Conservation (phyloP, 2,888 invertebrate species). For the Chalcis sispes region DNA sequence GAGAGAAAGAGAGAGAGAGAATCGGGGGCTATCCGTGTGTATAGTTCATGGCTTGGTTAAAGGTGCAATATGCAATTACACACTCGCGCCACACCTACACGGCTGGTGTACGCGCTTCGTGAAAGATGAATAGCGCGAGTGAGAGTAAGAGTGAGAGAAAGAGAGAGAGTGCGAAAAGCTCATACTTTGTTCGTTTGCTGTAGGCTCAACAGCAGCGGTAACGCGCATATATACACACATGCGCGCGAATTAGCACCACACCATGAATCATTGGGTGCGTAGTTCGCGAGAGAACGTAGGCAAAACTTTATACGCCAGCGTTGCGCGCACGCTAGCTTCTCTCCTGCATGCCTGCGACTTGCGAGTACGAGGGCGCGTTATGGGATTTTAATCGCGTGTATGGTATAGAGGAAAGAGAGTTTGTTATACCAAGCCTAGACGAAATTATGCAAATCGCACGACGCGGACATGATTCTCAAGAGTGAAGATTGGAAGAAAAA, state of each 20-base stretch:
- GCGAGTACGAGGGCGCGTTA: slow-evolving; percentile 56
- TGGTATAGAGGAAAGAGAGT: no score
- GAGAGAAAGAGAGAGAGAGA: slow-evolving; percentile 6
- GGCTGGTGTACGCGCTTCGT: neutral
- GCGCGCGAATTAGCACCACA: slow-evolving; percentile 62
- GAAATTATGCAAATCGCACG: slow-evolving; percentile 3
- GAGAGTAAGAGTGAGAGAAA: slow-evolving; percentile 7
- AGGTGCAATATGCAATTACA: slow-evolving; percentile 52
- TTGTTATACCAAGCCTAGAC: no score
- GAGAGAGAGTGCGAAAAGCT: slow-evolving; percentile 15
- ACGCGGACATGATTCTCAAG: neutral
- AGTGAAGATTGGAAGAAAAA: no score
- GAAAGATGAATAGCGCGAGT: slow-evolving; percentile 49
- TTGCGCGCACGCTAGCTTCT: neutral
- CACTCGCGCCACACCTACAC: slow-evolving; percentile 26
- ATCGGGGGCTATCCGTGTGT: no score
- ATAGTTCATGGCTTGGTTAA: slow-evolving; percentile 36
- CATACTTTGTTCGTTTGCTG: slow-evolving; percentile 26
- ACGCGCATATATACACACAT: no score
- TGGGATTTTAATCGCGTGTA: slow-evolving; percentile 67
- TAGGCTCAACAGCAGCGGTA: slow-evolving; percentile 11
- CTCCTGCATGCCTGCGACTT: slow-evolving; percentile 48
- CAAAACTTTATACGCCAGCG: neutral
- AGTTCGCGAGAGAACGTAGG: neutral
- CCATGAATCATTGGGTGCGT: slow-evolving; percentile 62